Percentiles rank a stretch among this genome's conserved stretches.
Conservation (phyloP, 1,140 invertebrate species). For the Solen grandis region DNA sequence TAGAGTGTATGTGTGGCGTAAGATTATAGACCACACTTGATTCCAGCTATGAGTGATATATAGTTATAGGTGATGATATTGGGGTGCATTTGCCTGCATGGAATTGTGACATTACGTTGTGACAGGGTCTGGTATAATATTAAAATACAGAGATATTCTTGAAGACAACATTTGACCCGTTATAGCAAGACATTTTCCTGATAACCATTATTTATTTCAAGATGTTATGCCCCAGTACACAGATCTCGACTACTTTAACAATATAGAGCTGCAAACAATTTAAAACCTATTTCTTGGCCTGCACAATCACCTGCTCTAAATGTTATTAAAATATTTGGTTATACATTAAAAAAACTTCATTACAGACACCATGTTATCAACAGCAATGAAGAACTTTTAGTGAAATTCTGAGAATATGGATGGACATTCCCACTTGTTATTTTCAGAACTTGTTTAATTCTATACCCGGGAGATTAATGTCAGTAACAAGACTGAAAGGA, state of each 20-base stretch:
- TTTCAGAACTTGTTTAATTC: too few relatives aligned
- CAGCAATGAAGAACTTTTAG: too few relatives aligned
- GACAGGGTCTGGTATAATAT: not conserved
- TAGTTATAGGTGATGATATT: not conserved
- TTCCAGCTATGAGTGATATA: not conserved
- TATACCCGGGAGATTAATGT: too few relatives aligned
- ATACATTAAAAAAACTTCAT: not conserved
- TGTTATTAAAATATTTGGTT: constrained; percentile 4
- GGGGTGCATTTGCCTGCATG: constrained; percentile 24
- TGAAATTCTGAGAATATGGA: too few relatives aligned
- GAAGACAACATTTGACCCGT: constrained; percentile 19
- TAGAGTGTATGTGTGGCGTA: constrained; percentile 6
- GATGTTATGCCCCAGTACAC: constrained; percentile 27
- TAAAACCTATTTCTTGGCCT: not conserved
- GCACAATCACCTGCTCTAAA: constrained; percentile 8
- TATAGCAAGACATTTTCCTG: not conserved
- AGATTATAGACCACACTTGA: constrained; percentile 14
- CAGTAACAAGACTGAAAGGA: too few relatives aligned
- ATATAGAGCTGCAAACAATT: not conserved
- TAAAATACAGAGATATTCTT: constrained; percentile 9
- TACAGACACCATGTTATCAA: not conserved
- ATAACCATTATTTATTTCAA: constrained; percentile 17
- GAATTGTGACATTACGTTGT: constrained; percentile 10
- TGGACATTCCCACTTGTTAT: too few relatives aligned
- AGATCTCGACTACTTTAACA: not conserved